Evolutionary conservation across 1,140 invertebrate species (phyloP), one percentile per base, ranked within the genome.

Genomic region (Probaryconus sp.): DNA sequence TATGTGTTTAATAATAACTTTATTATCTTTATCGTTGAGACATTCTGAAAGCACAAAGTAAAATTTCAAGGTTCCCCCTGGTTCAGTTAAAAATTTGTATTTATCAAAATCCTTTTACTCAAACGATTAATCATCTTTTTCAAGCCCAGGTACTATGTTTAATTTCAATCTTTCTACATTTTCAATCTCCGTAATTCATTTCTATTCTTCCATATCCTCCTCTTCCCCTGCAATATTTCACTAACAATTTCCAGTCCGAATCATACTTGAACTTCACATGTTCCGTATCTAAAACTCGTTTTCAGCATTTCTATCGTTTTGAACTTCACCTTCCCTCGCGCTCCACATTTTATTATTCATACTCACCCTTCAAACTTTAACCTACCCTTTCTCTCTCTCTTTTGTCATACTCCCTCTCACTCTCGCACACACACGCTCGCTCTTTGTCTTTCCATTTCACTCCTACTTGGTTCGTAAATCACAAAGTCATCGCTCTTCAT

Each of bases 171-270:
- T 64, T 30, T 14, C 17, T 30, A 33, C 30, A 31, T 55, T 56
- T 43, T 24, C 67, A 40, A 55, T 56, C 47, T 47, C 40, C 38
- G 28, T 38, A 47, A 43, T 53, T 63, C 56, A 48, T 63, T 71
- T 71, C 67, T 50, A 55, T 63, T 63, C 40, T 58, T 56, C 56
- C 21, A 28, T 28, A n/a, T 28, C 45, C 53, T n/a, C n/a, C n/a
- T n/a, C n/a, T n/a, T n/a, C n/a, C 53, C 67, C 47, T 48, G 67
- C 50, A 71, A 71, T 71, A 71, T 71, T 71, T 71, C 50, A 56
- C 67, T 56, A 56, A 47, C 67, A 63, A 48, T 71, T 71, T 70
- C 38, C 67, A 55, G 18, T 26, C 28, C 43, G 31, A 69, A 13
- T 55, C 56, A 51, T 47, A 69, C 65, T 69, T 69, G 65, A 69